phyloP scores from a whole-genome alignment of 2,888 invertebrate species.

The Cyclophora punctaria region DNA sequence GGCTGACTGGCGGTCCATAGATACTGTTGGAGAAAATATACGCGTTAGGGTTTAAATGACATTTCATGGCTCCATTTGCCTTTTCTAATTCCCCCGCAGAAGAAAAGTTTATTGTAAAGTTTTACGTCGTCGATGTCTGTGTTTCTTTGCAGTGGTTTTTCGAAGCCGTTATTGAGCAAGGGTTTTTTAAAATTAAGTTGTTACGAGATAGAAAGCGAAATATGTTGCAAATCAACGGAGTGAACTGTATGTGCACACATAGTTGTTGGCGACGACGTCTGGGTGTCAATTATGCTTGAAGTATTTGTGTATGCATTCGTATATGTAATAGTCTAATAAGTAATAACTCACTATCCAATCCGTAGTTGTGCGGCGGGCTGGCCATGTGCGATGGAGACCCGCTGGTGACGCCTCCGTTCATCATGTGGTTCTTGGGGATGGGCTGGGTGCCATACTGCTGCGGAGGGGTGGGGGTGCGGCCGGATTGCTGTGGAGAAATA shows the following conservation, averaged over 20 bases:
- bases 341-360: constrained; percentile 47
- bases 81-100: too few species aligned
- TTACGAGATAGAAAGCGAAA: not conserved
- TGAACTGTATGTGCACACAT: too few species aligned
- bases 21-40: constrained; percentile 12
- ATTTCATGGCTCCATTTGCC: too few species aligned
- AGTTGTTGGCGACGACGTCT: too few species aligned
- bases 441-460: constrained; percentile 52
- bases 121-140: too few species aligned
- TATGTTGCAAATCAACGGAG: too few species aligned
- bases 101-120: too few species aligned
- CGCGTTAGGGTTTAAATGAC: too few species aligned
- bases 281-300: too few species aligned
- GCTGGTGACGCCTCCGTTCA: constrained; percentile 41
- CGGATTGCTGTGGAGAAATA: constrained; percentile 40
- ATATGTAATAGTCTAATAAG: not conserved
- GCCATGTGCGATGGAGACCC: constrained; percentile 51
- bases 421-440: constrained; percentile 36
- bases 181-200: not conserved
- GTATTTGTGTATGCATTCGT: too few species aligned
- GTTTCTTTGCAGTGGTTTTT: too few species aligned
- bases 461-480: constrained; percentile 63
- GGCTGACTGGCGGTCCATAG: constrained; percentile 54
- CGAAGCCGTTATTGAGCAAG: too few species aligned
- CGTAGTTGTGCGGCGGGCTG: constrained; percentile 55